Percentiles rank a stretch among this genome's conserved stretches.
These are phyloP conservation scores for Onchidella celtica DNA, from an alignment of 2,888 invertebrate genomes.

Conservation along the genomic window DNA sequence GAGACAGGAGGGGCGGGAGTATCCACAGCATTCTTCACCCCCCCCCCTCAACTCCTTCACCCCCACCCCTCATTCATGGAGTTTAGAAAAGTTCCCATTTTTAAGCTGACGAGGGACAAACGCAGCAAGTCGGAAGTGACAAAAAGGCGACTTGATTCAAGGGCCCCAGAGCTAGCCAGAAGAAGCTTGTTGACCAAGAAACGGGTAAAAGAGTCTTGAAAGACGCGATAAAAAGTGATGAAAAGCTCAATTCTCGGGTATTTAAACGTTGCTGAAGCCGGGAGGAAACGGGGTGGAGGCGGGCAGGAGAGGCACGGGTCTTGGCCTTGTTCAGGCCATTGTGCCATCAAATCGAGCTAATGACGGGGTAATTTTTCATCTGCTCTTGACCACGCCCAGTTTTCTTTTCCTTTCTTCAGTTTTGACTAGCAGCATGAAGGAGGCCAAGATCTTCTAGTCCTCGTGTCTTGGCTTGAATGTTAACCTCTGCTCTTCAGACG, in stretches of 20 bases:
- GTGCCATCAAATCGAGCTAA: conserved; percentile 25
- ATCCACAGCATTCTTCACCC: too few species aligned
- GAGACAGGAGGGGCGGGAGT: too few species aligned
- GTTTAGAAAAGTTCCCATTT: neutral
- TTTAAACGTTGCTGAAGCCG: neutral
- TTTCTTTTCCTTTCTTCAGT: too few species aligned
- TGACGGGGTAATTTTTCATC: conserved; percentile 34
- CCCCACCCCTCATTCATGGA: too few species aligned
- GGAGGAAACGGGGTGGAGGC: neutral
- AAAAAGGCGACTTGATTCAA: neutral
- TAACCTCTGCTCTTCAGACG: neutral
- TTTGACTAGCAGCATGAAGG: neutral
- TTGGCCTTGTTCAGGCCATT: neutral
- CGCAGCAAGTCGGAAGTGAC: neutral
- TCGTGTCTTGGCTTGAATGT: conserved; percentile 8
- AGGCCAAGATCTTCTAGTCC: neutral
- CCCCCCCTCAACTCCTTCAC: too few species aligned
- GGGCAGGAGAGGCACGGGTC: neutral
- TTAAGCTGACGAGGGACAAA: neutral
- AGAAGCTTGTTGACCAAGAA: conserved; percentile 16
- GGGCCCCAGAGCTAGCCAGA: neutral
- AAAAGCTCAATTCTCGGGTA: conserved; percentile 4
- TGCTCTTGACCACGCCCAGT: conserved; percentile 17
- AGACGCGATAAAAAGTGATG: neutral
- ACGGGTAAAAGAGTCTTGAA: conserved; percentile 12